These are phyloP conservation scores for Petrocephalus zakoni DNA, from an alignment of 2,113 vertebrate species.

Conservation along the genomic window DNA sequence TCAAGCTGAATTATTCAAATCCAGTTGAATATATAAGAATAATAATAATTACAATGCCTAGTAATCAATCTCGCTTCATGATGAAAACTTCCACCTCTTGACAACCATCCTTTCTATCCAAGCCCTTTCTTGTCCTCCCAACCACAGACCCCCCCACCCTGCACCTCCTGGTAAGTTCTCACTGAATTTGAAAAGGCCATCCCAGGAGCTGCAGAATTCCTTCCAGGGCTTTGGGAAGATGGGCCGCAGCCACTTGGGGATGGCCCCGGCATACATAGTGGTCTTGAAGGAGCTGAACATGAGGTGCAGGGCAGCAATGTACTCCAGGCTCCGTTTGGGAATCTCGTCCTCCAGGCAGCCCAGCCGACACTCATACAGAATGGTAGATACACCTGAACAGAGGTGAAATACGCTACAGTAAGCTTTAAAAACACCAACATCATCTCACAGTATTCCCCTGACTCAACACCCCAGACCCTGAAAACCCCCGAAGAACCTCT, in stretches of 20 bases:
- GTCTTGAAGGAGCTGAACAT: slow-evolving; percentile 96
- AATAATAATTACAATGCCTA: background rate
- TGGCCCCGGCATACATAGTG: slow-evolving; percentile 87
- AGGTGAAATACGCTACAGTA: background rate
- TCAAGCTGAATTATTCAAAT: background rate
- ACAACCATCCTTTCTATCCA: background rate
- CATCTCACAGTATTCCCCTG: background rate
- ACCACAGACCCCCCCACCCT: slow-evolving; percentile 18
- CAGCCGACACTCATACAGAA: slow-evolving; percentile 78
- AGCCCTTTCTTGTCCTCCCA: background rate
- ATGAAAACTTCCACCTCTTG: background rate
- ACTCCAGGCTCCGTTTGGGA: slow-evolving; percentile 72
- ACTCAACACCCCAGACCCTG: background rate
- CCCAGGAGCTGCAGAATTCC: slow-evolving; percentile 90
- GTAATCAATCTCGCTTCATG: background rate
- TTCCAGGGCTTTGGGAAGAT: slow-evolving; percentile 85
- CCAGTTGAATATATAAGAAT: background rate
- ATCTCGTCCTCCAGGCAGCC: slow-evolving; percentile 77
- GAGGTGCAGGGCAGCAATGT: slow-evolving; percentile 78
- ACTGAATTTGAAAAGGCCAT: slow-evolving; percentile 94
- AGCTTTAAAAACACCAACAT: background rate
- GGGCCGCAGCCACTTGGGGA: slow-evolving; percentile 83
- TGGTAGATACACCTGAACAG: slow-evolving; percentile 71
- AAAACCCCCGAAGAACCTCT: too few relatives aligned
- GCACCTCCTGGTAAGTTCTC: slow-evolving; percentile 40